These are phyloP conservation scores for Sternotherus odoratus DNA, from an alignment of 2,797 vertebrate genomes.

Conservation along the genomic window DNA sequence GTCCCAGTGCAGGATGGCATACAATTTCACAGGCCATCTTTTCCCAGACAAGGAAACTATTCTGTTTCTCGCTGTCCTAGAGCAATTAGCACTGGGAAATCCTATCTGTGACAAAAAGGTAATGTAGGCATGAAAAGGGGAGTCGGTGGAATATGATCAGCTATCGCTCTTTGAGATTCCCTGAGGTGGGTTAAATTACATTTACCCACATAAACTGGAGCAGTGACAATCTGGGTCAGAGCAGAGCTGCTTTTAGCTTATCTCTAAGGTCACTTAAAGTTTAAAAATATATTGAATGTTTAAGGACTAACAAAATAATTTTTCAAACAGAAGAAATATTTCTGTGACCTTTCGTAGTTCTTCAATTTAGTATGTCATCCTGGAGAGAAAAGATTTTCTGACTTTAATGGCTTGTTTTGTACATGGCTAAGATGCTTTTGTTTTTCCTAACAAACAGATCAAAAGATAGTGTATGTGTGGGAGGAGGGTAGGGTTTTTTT, in stretches of 20 bases:
- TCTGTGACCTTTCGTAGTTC: conserved; percentile 51
- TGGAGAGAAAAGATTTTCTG: conserved; percentile 17
- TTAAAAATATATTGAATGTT: conserved; percentile 74
- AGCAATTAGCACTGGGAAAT: conserved; percentile 77
- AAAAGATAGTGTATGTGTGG: neutral
- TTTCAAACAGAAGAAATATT: conserved; percentile 37
- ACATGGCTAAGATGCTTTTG: neutral
- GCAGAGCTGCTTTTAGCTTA: conserved; percentile 70
- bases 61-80: conserved; percentile 72
- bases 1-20: conserved; percentile 68
- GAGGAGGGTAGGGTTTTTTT: neutral
- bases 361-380: neutral
- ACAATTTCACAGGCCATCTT: conserved; percentile 71
- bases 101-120: conserved; percentile 80
- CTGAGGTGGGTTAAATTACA: conserved; percentile 77
- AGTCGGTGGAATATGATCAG: conserved; percentile 69
- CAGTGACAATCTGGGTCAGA: conserved; percentile 76
- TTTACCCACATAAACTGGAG: conserved; percentile 67
- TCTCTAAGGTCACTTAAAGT: conserved; percentile 80
- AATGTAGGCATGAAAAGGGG: conserved; percentile 71
- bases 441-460: neutral
- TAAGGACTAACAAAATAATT: conserved; percentile 63
- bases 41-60: conserved; percentile 72
- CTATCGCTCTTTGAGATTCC: conserved; percentile 71
- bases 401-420: conserved; percentile 2